Conservation (phyloP, 2,113 vertebrate species). For the Platycercus adscitus region DNA sequence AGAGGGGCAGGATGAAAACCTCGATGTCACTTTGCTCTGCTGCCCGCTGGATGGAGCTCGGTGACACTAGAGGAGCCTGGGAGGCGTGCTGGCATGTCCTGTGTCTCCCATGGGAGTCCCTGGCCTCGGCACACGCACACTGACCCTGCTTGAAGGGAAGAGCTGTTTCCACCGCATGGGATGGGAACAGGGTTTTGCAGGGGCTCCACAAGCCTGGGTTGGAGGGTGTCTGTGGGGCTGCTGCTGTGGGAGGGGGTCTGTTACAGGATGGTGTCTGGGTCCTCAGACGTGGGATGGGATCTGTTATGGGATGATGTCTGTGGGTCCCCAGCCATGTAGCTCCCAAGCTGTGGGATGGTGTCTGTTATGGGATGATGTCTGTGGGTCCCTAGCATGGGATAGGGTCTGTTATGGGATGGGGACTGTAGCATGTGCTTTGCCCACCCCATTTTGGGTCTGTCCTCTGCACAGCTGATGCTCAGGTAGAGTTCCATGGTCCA, state of each 20-base stretch:
- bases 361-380: not conserved
- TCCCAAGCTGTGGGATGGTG: not conserved
- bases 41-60: not conserved
- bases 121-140: not conserved
- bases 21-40: not conserved
- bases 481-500: rapidly evolving
- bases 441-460: not conserved
- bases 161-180: not conserved
- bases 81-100: rapidly evolving
- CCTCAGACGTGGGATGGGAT: rapidly evolving
- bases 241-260: not conserved
- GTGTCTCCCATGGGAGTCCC: not conserved
- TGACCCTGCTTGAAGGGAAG: not conserved
- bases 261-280: no score
- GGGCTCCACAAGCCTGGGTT: not conserved
- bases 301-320: not conserved
- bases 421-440: not conserved
- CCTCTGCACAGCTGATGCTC: rapidly evolving
- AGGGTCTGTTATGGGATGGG: no score
- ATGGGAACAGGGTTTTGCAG: not conserved
- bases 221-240: not conserved
- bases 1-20: not conserved
- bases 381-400: no score
- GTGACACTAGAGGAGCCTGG: rapidly evolving
- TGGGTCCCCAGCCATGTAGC: not conserved